Conservation (phyloP, 2,113 vertebrate species). For the Zapus hudsonius region DNA sequence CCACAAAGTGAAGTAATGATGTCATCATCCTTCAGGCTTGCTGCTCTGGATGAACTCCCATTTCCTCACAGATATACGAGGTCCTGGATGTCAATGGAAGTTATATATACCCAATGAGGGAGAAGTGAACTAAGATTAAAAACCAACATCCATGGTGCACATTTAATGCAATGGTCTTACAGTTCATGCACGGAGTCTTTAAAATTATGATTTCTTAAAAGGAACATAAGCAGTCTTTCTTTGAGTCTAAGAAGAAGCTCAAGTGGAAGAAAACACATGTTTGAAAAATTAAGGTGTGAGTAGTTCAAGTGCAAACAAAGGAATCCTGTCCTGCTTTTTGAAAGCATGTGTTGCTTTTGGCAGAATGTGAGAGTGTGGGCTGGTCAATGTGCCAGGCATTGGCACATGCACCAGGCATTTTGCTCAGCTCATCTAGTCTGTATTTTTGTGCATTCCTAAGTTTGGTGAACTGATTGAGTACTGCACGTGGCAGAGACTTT, state of each 20-base stretch:
- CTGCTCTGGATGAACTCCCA: conserved; percentile 40
- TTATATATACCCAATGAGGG: conserved; percentile 53
- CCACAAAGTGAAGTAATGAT: background rate
- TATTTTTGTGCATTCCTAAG: background rate
- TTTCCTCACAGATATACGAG: background rate
- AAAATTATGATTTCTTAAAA: conserved; percentile 29
- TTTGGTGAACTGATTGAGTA: background rate
- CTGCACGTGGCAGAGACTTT: background rate
- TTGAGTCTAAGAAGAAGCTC: background rate
- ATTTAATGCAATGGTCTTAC: conserved; percentile 44
- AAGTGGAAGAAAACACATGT: background rate
- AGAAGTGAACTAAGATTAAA: conserved; percentile 60
- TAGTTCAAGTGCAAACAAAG: background rate
- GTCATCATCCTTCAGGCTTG: conserved; percentile 24
- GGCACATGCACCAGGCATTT: background rate
- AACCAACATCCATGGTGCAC: conserved; percentile 43
- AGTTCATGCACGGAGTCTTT: conserved; percentile 29
- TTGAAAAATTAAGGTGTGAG: conserved; percentile 23
- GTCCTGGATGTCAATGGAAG: conserved; percentile 58
- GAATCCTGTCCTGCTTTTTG: background rate
- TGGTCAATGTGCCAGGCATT: background rate
- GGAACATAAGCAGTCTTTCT: background rate
- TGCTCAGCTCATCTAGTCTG: background rate
- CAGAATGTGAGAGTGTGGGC: background rate
- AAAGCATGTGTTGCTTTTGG: background rate